Evolutionary conservation across 1,140 invertebrate species (phyloP).

Genomic region (Drosophila sp.): DNA sequence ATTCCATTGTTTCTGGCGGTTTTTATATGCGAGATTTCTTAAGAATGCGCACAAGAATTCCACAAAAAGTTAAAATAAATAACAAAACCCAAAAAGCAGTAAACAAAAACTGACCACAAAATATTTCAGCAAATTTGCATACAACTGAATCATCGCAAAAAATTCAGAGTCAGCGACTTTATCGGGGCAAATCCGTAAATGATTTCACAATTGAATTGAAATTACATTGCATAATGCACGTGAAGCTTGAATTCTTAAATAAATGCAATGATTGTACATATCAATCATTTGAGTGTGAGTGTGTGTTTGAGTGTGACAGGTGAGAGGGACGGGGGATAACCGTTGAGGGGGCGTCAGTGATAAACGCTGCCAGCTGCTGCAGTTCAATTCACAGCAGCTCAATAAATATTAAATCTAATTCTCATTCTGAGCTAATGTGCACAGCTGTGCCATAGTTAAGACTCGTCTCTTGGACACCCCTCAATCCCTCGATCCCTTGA

Average conservation of each 20-base stretch:
- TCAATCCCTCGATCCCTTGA: background rate
- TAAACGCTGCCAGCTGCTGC: constrained; percentile 72
- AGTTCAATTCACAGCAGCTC: constrained; percentile 32
- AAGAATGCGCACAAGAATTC: constrained; percentile 75
- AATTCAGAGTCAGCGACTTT: constrained; percentile 22
- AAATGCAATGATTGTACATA: constrained; percentile 60
- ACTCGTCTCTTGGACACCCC: background rate
- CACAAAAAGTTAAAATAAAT: constrained; percentile 29
- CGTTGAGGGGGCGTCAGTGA: constrained; percentile 9
- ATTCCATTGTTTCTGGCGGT: constrained; percentile 53
- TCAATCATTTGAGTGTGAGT: constrained; percentile 28
- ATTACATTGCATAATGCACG: constrained; percentile 27
- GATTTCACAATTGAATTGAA: constrained; percentile 25
- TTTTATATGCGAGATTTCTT: constrained; percentile 61
- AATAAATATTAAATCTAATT: constrained; percentile 52
- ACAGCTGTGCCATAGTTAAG: constrained; percentile 75
- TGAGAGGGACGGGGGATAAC: background rate
- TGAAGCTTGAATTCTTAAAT: constrained; percentile 20
- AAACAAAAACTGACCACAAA: constrained; percentile 19
- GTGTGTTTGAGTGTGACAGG: background rate
- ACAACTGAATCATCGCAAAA: constrained; percentile 41
- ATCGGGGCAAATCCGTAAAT: constrained; percentile 4
- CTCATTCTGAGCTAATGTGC: constrained; percentile 44
- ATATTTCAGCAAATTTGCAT: constrained; percentile 45
- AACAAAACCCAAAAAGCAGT: constrained; percentile 16